Conservation (phyloP, 2,113 vertebrate species). For the Martes martes region DNA sequence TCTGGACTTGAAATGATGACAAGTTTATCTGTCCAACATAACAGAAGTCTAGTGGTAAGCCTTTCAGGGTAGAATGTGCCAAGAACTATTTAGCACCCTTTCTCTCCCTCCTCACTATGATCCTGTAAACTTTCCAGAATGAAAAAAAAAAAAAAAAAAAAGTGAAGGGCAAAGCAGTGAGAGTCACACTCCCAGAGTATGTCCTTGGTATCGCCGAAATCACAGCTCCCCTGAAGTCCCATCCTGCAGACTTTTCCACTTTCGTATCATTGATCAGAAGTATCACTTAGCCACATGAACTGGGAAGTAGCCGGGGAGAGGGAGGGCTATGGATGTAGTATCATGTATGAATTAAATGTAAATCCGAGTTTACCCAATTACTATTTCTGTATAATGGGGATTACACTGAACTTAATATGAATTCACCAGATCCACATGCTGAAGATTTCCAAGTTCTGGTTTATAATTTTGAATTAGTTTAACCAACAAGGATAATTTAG, state of each 20-base stretch:
- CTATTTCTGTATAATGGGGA: background rate
- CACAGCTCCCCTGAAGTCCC: background rate
- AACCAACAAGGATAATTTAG: conserved; percentile 52
- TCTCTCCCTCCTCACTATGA: background rate
- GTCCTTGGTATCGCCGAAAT: background rate
- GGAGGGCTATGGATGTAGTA: background rate
- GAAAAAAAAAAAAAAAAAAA: background rate
- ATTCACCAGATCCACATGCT: background rate
- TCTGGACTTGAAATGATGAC: background rate
- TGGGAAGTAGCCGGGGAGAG: background rate
- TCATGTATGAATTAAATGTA: background rate
- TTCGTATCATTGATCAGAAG: background rate
- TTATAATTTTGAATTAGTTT: conserved; percentile 52
- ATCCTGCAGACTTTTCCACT: background rate
- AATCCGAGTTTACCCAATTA: background rate
- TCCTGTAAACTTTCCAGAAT: background rate
- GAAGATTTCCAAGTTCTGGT: conserved; percentile 8
- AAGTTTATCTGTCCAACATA: background rate
- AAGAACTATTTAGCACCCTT: background rate
- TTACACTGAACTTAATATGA: conserved; percentile 1
- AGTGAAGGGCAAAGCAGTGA: background rate
- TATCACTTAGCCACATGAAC: background rate
- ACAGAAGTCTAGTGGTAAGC: background rate
- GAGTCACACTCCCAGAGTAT: background rate
- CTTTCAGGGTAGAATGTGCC: background rate